A percentile compares a stretch with the other conserved stretches of the same genome.
These are phyloP conservation scores for Cancer borealis DNA, from an alignment of 2,888 invertebrate genomes.

Conservation along the genomic window DNA sequence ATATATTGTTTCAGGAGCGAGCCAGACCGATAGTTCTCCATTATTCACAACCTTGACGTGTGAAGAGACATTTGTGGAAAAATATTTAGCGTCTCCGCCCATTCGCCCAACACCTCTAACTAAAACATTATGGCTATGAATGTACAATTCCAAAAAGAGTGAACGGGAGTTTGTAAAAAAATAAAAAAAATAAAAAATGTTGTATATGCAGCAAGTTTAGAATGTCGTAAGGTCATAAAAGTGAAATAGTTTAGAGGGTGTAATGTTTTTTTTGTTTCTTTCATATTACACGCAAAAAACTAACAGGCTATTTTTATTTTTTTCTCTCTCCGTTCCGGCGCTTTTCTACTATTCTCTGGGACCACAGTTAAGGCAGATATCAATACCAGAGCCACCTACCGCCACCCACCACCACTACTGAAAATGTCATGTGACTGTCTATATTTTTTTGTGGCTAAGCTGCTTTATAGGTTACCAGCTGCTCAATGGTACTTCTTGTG, in stretches of 20 bases:
- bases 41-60: not conserved
- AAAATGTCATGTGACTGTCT: constrained; percentile 20
- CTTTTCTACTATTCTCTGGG: not conserved
- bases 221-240: constrained; percentile 54
- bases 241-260: constrained; percentile 42
- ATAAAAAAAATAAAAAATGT: too few relatives aligned
- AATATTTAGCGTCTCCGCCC: constrained; percentile 12
- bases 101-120: not conserved
- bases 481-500: constrained; percentile 11
- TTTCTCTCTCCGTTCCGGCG: not conserved
- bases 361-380: constrained; percentile 6
- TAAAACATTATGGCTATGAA: constrained; percentile 50
- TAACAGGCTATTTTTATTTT: not conserved
- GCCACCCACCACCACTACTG: not conserved
- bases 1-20: not conserved
- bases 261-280: not conserved
- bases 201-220: constrained; percentile 49
- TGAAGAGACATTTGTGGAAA: constrained; percentile 20
- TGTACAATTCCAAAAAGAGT: constrained; percentile 21
- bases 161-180: constrained; percentile 42
- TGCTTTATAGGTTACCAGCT: constrained; percentile 7
- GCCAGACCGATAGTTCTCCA: not conserved
- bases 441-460: not conserved
- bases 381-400: constrained; percentile 11
- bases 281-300: not conserved